Conservation (phyloP, 2,797 vertebrate genomes). For the Coccyzus lansbergi region DNA sequence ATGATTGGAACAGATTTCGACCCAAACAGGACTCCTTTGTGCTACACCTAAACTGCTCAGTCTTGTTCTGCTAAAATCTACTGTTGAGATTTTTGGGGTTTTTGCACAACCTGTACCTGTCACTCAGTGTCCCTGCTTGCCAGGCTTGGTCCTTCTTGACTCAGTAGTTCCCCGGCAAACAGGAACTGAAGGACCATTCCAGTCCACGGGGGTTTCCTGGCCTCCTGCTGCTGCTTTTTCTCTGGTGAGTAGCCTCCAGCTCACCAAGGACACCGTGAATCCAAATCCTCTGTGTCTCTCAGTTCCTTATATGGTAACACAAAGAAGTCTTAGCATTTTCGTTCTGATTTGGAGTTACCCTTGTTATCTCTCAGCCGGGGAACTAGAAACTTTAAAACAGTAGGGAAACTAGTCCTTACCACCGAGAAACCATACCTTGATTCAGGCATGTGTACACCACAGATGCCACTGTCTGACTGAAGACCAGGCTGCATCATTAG, state of each 20-base stretch:
- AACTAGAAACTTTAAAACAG: background rate
- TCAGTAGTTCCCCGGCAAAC: background rate
- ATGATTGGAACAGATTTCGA: background rate
- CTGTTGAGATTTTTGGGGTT: background rate
- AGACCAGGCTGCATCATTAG: background rate
- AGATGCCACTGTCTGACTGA: background rate
- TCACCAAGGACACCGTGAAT: background rate
- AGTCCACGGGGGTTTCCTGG: background rate
- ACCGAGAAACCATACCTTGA: background rate
- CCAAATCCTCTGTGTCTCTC: background rate
- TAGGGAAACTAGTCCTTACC: background rate
- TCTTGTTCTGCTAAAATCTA: background rate
- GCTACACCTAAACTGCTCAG: background rate
- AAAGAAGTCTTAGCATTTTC: conserved; percentile 20
- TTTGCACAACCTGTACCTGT: background rate
- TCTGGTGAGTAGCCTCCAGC: background rate
- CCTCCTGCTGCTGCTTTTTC: background rate
- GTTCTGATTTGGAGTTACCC: background rate
- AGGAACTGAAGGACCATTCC: background rate
- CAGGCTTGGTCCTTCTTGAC: background rate
- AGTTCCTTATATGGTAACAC: conserved; percentile 54
- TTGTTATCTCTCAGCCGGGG: background rate
- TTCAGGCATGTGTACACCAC: accelerated
- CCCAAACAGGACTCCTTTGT: background rate
- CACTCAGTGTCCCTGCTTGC: background rate